Evolutionary conservation across 2,888 invertebrate species (phyloP), one percentile per base, ranked within the genome.

Genomic region (Lycaena phlaeas): DNA sequence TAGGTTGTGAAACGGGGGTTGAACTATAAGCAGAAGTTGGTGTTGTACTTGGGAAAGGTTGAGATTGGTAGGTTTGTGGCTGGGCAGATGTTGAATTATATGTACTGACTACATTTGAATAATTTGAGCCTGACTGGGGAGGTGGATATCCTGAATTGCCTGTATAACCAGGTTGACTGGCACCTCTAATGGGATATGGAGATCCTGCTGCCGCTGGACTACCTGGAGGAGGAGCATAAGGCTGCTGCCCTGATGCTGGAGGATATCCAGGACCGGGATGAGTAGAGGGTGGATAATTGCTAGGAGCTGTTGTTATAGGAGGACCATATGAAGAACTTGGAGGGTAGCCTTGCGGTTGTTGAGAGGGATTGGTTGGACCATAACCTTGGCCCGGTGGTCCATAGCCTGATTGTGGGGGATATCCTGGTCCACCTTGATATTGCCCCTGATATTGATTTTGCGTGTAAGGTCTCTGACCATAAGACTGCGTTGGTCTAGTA

Each of bases 341-440:
- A 42, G 88, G 87, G 61, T 91, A 91, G 1, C 87, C 88, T 53
- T 90, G 90, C 18, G 89, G 88, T 67, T 88, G 90, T 48, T 78
- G 81, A 30, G 70, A 46, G 46, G 87, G 86, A 50, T 89, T 90
- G 17, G 90, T 89, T 11, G 87, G 87, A 2, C 88, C 88, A 61
- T 89, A 88, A 18, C 88, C 87, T 57, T 90, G 89, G 42, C 84
- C 86, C 38, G 89, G 89, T 40, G 90, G 90, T 9, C 90, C 90
- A 70, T 91, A 90, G 18, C 87, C 87, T 41, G 86, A 87, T 60
- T 90, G 91, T 38, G 90, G 90, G 30, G 90, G 90, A 64, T 89
- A 90, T 6, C 85, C 85, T 48, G 85, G 85, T 45, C 84, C 81
- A 52, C 84, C 85, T 57, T 86, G 84, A 55, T 88, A 88, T 51